Evolutionary conservation across 2,113 vertebrate genomes (phyloP).

Genomic region (Gadus chalcogrammus): DNA sequence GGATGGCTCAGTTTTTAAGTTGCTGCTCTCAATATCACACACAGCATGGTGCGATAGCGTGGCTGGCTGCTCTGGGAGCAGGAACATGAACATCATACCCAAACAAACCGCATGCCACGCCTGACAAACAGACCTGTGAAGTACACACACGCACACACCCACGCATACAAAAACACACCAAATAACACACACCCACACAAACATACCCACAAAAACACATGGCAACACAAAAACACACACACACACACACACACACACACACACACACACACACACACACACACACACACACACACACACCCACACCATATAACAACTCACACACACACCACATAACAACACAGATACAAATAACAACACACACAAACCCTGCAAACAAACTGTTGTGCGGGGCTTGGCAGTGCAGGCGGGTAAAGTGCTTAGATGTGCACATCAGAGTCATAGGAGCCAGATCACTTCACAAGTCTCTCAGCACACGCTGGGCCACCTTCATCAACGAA

Average conservation of each 20-base stretch:
- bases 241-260: constrained; percentile 26
- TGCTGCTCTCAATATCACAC: constrained; percentile 40
- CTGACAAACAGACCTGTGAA: constrained; percentile 30
- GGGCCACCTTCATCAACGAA: constrained; percentile 49
- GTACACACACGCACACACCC: constrained; percentile 9
- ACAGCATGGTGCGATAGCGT: constrained; percentile 11
- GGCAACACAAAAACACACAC: neutral
- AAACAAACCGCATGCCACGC: constrained; percentile 43
- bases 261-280: constrained; percentile 23
- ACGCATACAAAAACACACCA: constrained; percentile 12
- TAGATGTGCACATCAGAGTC: constrained; percentile 65
- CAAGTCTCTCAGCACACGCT: constrained; percentile 43
- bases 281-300: constrained; percentile 20
- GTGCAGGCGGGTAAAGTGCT: constrained; percentile 48
- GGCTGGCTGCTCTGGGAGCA: constrained; percentile 31
- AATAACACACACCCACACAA: no score
- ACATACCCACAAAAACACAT: neutral
- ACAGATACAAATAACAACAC: constrained; percentile 25
- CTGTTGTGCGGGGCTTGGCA: no score
- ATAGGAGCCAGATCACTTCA: constrained; percentile 52
- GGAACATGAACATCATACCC: constrained; percentile 36
- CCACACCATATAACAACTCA: neutral
- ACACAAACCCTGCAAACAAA: constrained; percentile 12
- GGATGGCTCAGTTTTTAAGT: constrained; percentile 38
- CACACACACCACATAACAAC: neutral